Base-by-base conservation (phyloP, 2,113 vertebrate species). In the Marmota flaviventris region DNA sequence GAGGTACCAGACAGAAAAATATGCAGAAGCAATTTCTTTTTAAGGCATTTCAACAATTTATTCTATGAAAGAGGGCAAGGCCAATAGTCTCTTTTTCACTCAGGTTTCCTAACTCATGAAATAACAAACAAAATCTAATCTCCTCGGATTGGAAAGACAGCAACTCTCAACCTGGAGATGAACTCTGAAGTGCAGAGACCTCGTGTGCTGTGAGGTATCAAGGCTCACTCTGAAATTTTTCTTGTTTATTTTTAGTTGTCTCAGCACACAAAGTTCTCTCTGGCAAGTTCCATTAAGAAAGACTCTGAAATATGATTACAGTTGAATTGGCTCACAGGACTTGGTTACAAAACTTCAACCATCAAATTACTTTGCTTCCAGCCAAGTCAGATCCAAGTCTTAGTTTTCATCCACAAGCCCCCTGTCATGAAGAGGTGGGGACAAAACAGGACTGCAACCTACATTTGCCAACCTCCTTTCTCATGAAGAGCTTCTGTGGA, bases 241-340 rank as follows among this genome's bases (percentile, higher is more conserved):
- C 63, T 93, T 93, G 18, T 91, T 96, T 77, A n/a, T 48, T 93
- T 94, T 96, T 22, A 58, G 27, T 96, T 84, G 87, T 92, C 79
- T 94, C 51, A 29, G 75, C 32, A 92, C 93, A 37, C 4, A 53
- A 79, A 53, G 77, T 89, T 96, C 72, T 87, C n/a, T n/a, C 2
- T 25, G n/a, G 51, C 85, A 97, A 96, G 73, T 89, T 93, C 86
- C 42, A 70, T 3, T 22, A 17, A 73, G 39, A 84, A 24, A 72
- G 67, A 42, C 73, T 82, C 85, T 9, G 53, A 82, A 65, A 89
- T 24, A 76, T 37, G 63, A 85, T 51, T 34, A 42, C 5, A n/a
- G 70, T 25, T 29, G 70, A 56, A 27, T 1, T 85, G 81, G 73
- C 70, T 29, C 86, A 93, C 27, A 76, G 65, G 39, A 75, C 51